A percentile compares a stretch with the other conserved stretches of the same genome.
Evolutionary conservation across 1,140 invertebrate genomes (phyloP).

Genomic region (Panagrolaimus sp.): DNA sequence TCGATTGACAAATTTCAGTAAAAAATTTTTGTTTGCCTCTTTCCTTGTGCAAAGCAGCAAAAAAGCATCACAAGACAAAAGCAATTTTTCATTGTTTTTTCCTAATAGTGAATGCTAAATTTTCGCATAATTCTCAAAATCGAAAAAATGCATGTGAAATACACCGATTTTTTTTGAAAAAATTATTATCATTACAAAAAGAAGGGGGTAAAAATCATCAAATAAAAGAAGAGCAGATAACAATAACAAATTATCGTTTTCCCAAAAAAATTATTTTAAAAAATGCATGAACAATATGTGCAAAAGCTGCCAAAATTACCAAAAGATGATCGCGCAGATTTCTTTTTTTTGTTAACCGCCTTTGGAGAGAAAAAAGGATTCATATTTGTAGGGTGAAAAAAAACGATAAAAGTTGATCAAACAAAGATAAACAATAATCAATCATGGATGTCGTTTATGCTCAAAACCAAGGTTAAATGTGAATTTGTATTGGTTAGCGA

Average conservation of each 20-base stretch:
- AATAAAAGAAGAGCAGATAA: too few species aligned
- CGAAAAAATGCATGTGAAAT: too few species aligned
- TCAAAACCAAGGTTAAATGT: slow-evolving; percentile 7
- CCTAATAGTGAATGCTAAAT: neutral
- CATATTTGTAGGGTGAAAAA: neutral
- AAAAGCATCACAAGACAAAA: slow-evolving; percentile 11
- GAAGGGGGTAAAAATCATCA: too few species aligned
- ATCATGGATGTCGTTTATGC: neutral
- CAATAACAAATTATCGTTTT: too few species aligned
- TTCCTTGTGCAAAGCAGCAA: neutral
- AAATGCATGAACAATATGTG: too few species aligned
- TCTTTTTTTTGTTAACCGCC: too few species aligned
- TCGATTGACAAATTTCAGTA: neutral
- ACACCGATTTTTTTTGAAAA: too few species aligned
- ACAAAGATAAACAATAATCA: slow-evolving; percentile 13
- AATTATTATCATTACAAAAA: too few species aligned
- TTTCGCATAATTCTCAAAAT: neutral
- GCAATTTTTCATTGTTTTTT: slow-evolving; percentile 7
- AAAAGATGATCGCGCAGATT: too few species aligned
- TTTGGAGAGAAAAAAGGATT: too few species aligned
- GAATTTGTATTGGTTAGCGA: neutral
- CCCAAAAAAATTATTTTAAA: too few species aligned
- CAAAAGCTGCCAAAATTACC: too few species aligned
- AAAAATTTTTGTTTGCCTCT: slow-evolving; percentile 2
- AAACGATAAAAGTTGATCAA: slow-evolving; percentile 1